These are phyloP conservation scores for Sceloporus undulatus DNA, from an alignment of 2,113 vertebrate species.

Conservation along the genomic window DNA sequence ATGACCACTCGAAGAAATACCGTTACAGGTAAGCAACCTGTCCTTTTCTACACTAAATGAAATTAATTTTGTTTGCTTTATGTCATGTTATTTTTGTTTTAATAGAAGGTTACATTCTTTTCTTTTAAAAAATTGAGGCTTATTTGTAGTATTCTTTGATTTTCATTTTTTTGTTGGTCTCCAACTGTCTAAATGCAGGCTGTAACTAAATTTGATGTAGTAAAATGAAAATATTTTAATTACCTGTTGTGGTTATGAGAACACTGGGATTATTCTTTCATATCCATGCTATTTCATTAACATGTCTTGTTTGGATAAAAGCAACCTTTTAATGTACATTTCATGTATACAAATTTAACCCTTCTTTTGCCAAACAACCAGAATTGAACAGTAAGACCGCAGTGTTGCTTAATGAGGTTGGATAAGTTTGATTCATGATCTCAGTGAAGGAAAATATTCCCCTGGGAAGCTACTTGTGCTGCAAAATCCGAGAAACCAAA, in stretches of 20 bases:
- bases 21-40: no score
- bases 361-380: slow-evolving; percentile 64
- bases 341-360: slow-evolving; percentile 65
- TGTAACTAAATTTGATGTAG: slow-evolving; percentile 41
- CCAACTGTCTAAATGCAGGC: not conserved
- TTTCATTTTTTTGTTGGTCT: slow-evolving; percentile 43
- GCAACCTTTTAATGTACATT: slow-evolving; percentile 65
- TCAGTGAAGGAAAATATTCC: slow-evolving; percentile 78
- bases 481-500: slow-evolving; percentile 89
- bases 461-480: slow-evolving; percentile 83
- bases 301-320: slow-evolving; percentile 64
- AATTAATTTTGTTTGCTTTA: not conserved
- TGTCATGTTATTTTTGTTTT: slow-evolving; percentile 41
- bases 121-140: not conserved
- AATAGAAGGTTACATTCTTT: not conserved
- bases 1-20: no score
- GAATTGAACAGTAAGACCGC: slow-evolving; percentile 78
- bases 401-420: slow-evolving; percentile 80
- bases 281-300: slow-evolving; percentile 68
- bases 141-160: slow-evolving; percentile 46
- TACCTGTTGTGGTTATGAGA: slow-evolving; percentile 7
- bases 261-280: slow-evolving; percentile 28
- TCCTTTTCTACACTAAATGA: not conserved
- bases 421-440: slow-evolving; percentile 82
- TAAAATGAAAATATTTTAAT: slow-evolving; percentile 41